Conservation (phyloP, 2,113 vertebrate species). For the Halichoeres trimaculatus region DNA sequence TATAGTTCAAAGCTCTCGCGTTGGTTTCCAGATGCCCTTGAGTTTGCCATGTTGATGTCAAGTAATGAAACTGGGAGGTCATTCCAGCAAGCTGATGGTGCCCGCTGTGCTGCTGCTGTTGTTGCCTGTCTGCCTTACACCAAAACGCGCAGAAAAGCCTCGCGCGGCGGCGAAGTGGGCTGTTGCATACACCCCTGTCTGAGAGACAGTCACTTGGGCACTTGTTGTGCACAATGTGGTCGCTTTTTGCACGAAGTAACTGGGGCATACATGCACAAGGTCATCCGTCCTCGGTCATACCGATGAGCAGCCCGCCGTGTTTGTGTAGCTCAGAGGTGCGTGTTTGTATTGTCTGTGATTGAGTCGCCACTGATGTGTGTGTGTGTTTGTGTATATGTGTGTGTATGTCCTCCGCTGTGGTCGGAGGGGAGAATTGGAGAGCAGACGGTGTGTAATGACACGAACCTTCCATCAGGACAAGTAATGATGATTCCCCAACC, state of each 20-base stretch:
- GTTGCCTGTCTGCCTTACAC: conserved; percentile 42
- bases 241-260: conserved; percentile 59
- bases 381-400: conserved; percentile 37
- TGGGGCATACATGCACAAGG: conserved; percentile 75
- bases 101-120: conserved; percentile 38
- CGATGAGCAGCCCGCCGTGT: conserved; percentile 43
- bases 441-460: conserved; percentile 69
- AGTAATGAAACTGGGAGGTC: conserved; percentile 67
- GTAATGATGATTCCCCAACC: conserved; percentile 37
- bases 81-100: conserved; percentile 60
- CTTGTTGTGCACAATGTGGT: conserved; percentile 75
- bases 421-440: conserved; percentile 55
- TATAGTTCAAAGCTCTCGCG: conserved; percentile 68
- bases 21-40: conserved; percentile 77
- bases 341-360: conserved; percentile 41
- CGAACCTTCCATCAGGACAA: conserved; percentile 45
- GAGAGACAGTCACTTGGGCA: conserved; percentile 63
- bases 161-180: conserved; percentile 23
- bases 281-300: conserved; percentile 60
- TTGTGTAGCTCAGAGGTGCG: conserved; percentile 26
- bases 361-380: conserved; percentile 37
- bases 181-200: conserved; percentile 56
- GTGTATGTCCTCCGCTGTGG: conserved; percentile 55
- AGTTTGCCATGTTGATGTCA: conserved; percentile 73
- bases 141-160: conserved; percentile 34